Conservation (phyloP, 2,113 vertebrate species). For the Salvator merianae region DNA sequence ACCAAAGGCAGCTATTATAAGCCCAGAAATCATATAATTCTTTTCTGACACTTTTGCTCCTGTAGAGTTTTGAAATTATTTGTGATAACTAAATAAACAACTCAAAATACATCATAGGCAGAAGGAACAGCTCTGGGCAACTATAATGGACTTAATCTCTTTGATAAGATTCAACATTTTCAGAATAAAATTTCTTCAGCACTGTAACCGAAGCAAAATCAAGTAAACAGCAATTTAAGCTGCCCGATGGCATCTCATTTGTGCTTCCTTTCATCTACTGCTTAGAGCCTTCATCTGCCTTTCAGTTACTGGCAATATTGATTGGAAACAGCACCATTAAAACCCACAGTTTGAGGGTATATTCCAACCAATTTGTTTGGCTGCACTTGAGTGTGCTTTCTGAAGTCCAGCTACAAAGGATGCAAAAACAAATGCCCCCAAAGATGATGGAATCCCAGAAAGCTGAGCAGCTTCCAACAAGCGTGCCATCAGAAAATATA, state of each 20-base stretch:
- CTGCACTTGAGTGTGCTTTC: conserved; percentile 2
- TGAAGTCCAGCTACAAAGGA: not conserved
- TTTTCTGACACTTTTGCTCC: not conserved
- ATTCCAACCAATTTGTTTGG: conserved; percentile 10
- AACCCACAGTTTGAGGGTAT: not conserved
- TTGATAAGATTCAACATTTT: not conserved
- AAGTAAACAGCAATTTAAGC: conserved; percentile 1
- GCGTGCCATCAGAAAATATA: not conserved
- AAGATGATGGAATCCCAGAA: not conserved
- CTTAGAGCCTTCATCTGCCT: not conserved
- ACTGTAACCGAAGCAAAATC: not conserved
- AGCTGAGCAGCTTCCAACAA: not conserved
- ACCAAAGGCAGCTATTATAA: not conserved
- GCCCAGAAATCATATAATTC: not conserved
- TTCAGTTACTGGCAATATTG: conserved; percentile 5
- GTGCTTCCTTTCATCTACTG: conserved; percentile 8
- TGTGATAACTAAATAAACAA: not conserved
- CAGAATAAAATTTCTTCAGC: not conserved
- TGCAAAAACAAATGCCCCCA: not conserved
- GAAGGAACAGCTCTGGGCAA: not conserved
- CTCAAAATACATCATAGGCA: not conserved
- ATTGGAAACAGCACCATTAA: conserved; percentile 5
- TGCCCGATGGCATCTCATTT: conserved; percentile 2
- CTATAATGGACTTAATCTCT: not conserved
- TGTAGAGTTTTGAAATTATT: not conserved